These are phyloP conservation scores for Hypotaenidia okinawae DNA, from an alignment of 2,797 vertebrate genomes.

Conservation along the genomic window DNA sequence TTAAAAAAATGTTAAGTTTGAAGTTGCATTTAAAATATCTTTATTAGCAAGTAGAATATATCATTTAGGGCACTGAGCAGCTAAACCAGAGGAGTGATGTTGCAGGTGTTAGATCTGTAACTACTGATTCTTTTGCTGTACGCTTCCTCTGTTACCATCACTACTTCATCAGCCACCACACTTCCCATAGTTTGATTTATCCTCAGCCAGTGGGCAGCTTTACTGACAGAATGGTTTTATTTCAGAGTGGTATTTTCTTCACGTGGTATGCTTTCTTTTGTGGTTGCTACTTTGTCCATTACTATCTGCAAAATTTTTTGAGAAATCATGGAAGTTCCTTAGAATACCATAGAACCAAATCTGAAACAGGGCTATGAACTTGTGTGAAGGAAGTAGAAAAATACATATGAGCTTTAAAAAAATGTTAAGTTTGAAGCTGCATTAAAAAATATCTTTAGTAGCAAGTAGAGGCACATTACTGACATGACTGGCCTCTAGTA, in stretches of 20 bases:
- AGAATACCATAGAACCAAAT: not conserved
- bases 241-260: not conserved
- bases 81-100: not conserved
- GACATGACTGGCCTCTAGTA: not conserved
- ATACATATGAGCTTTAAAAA: too few relatives aligned
- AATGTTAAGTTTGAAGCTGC: too few relatives aligned
- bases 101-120: not conserved
- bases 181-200: not conserved
- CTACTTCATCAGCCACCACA: not conserved
- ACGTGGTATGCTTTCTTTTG: accelerated
- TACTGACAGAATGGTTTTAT: not conserved
- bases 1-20: not conserved
- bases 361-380: too few relatives aligned
- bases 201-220: not conserved
- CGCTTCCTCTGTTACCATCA: not conserved
- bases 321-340: not conserved
- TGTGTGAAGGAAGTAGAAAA: too few relatives aligned
- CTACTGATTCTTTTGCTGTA: not conserved
- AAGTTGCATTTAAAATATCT: not conserved
- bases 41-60: not conserved
- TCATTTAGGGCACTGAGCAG: not conserved
- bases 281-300: not conserved
- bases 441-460: too few relatives aligned
- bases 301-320: not conserved
- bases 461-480: not conserved